Base-by-base conservation (phyloP, 2,113 vertebrate genomes). In the Guaruba guarouba region DNA sequence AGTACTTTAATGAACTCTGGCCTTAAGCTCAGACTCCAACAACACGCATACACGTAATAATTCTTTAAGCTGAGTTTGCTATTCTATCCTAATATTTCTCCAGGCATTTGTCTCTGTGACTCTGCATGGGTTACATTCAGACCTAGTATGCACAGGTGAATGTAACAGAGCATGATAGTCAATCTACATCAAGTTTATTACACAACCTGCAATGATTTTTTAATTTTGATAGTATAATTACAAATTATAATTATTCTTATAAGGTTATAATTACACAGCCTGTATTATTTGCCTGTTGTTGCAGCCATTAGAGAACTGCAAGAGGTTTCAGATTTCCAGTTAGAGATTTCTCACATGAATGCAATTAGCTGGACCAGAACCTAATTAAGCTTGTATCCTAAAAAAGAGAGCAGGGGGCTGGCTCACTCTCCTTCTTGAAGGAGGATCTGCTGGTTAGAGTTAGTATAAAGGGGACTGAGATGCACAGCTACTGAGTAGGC, bases 371-470 rank as follows among this genome's bases (percentile, higher is more conserved):
- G 41, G 35, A 66, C 41, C 29, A 49, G 37, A 25, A 66, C 13
- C 4, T 55, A 52, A 25, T 74, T 44, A 57, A 27, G 18, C 28
- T 49, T 46, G 3, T 49, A 23, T 9, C 31, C 29, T 51, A 43
- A 61, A 84, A 67, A 33, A 18, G 37, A 59, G 16, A 74, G 39
- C 20, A 67, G 59, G 29, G 16, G 19, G 3, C 17, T 41, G 9
- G 3, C 19, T 90, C 2, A 4, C 10, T 43, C 2, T 7, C 46
- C 7, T 8, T 51, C 1, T 2, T 43, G 37, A 52, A 43, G 20
- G 5, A n/a, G 7, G 10, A 1, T 67, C 46, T 81, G 13, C 17
- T 91, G 14, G 35, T 25, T 43, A 17, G 25, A 33, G 41, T 41
- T 43, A 28, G 14, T 11, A 9, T 17, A 25, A 66, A 57, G 63